Evolutionary conservation across 2,888 invertebrate species (phyloP), one percentile per base, ranked within the genome.

Genomic region (Myopa tessellatipennis): DNA sequence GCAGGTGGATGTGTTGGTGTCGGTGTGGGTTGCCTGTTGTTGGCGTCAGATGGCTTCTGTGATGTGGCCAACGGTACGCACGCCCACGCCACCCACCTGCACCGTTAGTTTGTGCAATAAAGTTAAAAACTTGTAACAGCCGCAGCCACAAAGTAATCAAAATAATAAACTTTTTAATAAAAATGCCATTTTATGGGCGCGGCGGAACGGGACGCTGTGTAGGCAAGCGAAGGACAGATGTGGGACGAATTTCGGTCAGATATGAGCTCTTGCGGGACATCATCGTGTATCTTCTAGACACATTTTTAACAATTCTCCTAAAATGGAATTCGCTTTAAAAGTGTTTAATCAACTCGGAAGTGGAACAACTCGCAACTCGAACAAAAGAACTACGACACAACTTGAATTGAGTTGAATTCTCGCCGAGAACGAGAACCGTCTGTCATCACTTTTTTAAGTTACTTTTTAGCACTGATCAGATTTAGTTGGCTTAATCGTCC

Each of bases 141-240:
- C 65, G 74, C 40, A 74, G 74, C 74, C 74, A 52, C 74, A 74
- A 74, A 74, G 63, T 71, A 71, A 67, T 67, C 5, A 55, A 55
- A 67, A 67, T 55, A 70, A 74, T 65, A 52, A 74, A 74, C 50
- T 74, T 74, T 74, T 74, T 73, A 73, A 74, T 65, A 65, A 65
- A 74, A 74, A 74, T 65, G 18, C 26, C 65, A 74, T 65, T 65
- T 72, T 61, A 60, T 40, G 10, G 50, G 5, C 26, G 71, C 18
- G 34, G n/a, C 26, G 55, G 52, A 45, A 61, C 36, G 55, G 34
- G n/a, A 40, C 40, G 3, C 52, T 10, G 26, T 3, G 50, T n/a
- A 12, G 55, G 55, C 16, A 12, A 4, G 55, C 8, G 14, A 6
- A 5, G 55, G 55, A 12, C 14, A 6, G 55, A 16, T 0, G 4